Base-by-base conservation (phyloP, 2,888 invertebrate species). In the Ophion costatus region DNA sequence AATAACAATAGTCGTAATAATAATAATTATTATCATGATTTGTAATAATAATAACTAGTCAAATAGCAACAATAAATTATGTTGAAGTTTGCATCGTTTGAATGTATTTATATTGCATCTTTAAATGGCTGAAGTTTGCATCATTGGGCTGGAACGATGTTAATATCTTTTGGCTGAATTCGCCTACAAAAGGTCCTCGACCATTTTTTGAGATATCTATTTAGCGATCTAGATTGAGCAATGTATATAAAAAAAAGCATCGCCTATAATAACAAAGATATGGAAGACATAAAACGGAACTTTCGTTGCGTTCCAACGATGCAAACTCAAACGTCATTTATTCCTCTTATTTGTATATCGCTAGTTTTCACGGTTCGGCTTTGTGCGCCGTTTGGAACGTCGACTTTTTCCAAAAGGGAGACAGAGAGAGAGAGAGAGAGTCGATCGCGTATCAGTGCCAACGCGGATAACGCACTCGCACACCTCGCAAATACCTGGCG, bases 401-500 rank as follows among this genome's bases (percentile, higher is more conserved):
- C 56, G n/a, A 56, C 56, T 17, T 7, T 17, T 56, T n/a, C 3
- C 56, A 6, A 56, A 56, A 56, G n/a, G n/a, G 3, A 22, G 17
- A 22, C n/a, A 22, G 22, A 59, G 9, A 17, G 59, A 29, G 17
- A 7, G 14, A 29, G 22, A 42, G 22, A 42, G 42, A 6, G 38
- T 45, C 17, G 71, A 33, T 6, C 22, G 59, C n/a, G 20, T 14
- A 14, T 45, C 14, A 14, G 45, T 45, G 3, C 20, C 57, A n/a
- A 22, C 22, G 59, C 59, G 59, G 20, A 59, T 59, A 59, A 20
- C 59, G 59, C 33, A 76, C 70, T 38, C 75, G 59, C 45, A 42
- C 64, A 61, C 71, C 33, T 14, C n/a, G n/a, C 61, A 77, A 80
- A 84, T 80, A 81, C 78, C 80, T 69, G 78, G 59, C 59, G 20